These are phyloP conservation scores for Halcyon smyrnensis DNA, from an alignment of 2,797 vertebrate species.

Conservation along the genomic window DNA sequence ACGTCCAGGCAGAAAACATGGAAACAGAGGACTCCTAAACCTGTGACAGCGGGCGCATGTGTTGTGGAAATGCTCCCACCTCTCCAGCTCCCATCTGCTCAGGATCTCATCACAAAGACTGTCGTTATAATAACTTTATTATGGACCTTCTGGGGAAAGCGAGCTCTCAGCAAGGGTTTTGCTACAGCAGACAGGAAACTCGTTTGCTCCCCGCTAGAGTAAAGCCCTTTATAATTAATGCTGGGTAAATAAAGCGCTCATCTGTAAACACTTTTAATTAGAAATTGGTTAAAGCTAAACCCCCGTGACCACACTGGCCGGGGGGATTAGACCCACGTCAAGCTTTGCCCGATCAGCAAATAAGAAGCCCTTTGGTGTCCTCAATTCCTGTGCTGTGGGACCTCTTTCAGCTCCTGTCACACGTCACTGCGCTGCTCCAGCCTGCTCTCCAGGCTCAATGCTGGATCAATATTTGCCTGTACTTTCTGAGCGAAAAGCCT, in stretches of 20 bases:
- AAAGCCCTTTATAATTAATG: conserved; percentile 79
- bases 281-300: conserved; percentile 65
- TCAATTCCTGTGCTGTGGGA: conserved; percentile 66
- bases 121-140: conserved; percentile 66
- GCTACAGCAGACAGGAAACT: conserved; percentile 57
- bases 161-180: conserved; percentile 31
- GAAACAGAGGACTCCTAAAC: conserved; percentile 10
- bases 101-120: conserved; percentile 50
- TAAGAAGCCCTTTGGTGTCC: conserved; percentile 58
- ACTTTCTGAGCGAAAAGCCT: conserved; percentile 59
- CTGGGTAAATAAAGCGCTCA: conserved; percentile 70
- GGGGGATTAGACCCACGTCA: conserved; percentile 69
- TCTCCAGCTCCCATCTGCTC: conserved; percentile 45
- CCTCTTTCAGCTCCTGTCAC: conserved; percentile 49
- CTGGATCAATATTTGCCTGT: conserved; percentile 83
- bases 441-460: conserved; percentile 69
- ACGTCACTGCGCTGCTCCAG: conserved; percentile 48
- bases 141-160: conserved; percentile 26
- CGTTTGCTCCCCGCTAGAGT: conserved; percentile 27
- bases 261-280: conserved; percentile 76
- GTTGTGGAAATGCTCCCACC: not conserved
- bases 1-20: not conserved
- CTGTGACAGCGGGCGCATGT: not conserved
- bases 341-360: conserved; percentile 74
- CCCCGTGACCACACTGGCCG: conserved; percentile 43